Evolutionary conservation across 2,113 vertebrate genomes (phyloP), one percentile per base, ranked within the genome.

Genomic region (Galemys pyrenaicus): DNA sequence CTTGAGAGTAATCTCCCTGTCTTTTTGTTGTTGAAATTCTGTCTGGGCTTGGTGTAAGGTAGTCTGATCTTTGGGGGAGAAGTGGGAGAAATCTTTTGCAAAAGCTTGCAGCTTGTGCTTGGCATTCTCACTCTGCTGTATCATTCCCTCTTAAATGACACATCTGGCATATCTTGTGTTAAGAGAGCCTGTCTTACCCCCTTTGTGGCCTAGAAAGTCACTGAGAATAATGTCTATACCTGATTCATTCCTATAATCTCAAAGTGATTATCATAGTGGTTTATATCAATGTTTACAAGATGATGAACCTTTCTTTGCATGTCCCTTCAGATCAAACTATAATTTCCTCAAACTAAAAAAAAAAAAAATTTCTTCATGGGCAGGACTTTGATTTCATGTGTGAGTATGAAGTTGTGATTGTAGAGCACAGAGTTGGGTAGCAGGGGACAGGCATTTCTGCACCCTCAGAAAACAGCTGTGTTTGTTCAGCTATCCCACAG

Each of bases 401-500:
- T 87, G 37, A 74, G 62, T 92, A 26, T 79, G 87, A 62, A 19
- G 51, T 32, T 80, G 67, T 70, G 74, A 30, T 58, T 82, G 51
- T 89, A 22, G 67, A 68, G 16, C 60, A 75, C 79, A 74, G 73
- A 64, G 54, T 28, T 51, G 44, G 22, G 24, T 81, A 92, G 77
- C 37, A 30, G 95, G 92, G 88, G 28, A 37, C 67, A 68, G 54
- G 41, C 67, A 19, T 54, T 9, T 13, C 12, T 60, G 24, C 46
- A 37, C 54, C 82, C 49, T 15, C 28, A 10, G 60, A 19, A 62
- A 54, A 51, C 89, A 30, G 39, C 84, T 3, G 4, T 71, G 80
- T 49, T 41, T 51, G 73, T 75, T 51, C 70, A 15, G 80, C 83
- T 94, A 95, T 80, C 92, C 83, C 51, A 71, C 16, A 15, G 95